These are phyloP conservation scores for Colletes gigas DNA, from an alignment of 1,140 invertebrate genomes.

Conservation along the genomic window DNA sequence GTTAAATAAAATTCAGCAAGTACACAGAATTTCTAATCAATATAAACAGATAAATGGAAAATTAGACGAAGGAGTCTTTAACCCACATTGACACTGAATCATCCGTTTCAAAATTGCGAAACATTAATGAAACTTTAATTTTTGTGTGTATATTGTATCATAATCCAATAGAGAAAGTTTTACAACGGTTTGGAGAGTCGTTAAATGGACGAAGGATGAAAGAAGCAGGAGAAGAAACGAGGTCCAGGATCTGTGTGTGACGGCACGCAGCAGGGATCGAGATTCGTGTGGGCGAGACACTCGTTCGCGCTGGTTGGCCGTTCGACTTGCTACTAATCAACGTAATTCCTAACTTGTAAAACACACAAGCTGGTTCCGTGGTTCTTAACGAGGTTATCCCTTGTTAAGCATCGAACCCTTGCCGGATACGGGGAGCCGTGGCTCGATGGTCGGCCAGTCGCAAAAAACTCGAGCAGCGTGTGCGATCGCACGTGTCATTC, in stretches of 20 bases:
- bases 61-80: no score
- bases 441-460: constrained; percentile 19
- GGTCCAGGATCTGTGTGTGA: constrained; percentile 5
- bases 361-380: constrained; percentile 77
- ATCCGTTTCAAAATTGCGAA: no score
- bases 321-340: constrained; percentile 77
- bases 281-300: constrained; percentile 42
- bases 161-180: no score
- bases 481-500: constrained; percentile 35
- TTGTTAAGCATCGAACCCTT: constrained; percentile 80
- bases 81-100: no score
- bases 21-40: no score
- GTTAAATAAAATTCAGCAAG: no score
- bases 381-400: constrained; percentile 80
- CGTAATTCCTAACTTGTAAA: constrained; percentile 82
- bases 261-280: constrained; percentile 23
- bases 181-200: no score
- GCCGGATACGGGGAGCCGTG: constrained; percentile 36
- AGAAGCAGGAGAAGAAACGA: not conserved
- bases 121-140: no score
- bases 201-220: not conserved
- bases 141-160: no score
- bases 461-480: constrained; percentile 26
- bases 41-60: no score
- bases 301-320: constrained; percentile 52